These are phyloP conservation scores for Antheraea yamamai DNA, from an alignment of 2,888 invertebrate genomes.

Conservation along the genomic window DNA sequence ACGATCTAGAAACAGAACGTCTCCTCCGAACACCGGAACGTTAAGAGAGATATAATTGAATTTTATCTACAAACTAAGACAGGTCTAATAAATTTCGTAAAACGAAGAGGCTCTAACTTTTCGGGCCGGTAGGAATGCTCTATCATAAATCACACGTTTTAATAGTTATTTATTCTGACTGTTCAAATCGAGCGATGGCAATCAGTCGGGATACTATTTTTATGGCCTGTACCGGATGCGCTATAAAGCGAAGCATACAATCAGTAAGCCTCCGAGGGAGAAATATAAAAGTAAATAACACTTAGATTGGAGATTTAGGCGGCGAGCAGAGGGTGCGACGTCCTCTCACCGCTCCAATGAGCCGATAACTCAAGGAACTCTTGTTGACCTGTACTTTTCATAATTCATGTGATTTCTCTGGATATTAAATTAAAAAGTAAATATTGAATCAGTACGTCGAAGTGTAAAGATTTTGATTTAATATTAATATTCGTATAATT, in stretches of 20 bases:
- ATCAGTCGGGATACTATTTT: conserved; percentile 75
- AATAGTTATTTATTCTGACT: conserved; percentile 70
- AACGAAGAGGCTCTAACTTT: conserved; percentile 21
- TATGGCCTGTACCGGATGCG: conserved; percentile 74
- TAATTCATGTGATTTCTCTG: conserved; percentile 31
- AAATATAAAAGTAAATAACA: conserved; percentile 78
- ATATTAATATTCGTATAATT: background rate
- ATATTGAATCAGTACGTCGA: background rate
- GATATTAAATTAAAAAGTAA: conserved; percentile 21
- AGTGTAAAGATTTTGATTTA: background rate
- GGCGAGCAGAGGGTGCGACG: conserved; percentile 46
- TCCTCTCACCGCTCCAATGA: conserved; percentile 51
- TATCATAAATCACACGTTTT: conserved; percentile 65
- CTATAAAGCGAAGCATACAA: conserved; percentile 76
- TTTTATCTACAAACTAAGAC: conserved; percentile 21
- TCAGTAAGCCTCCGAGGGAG: conserved; percentile 69
- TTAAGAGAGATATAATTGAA: conserved; percentile 16
- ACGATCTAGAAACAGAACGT: background rate
- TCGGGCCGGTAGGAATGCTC: conserved; percentile 45
- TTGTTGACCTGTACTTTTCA: conserved; percentile 52
- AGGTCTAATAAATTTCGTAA: conserved; percentile 16
- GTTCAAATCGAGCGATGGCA: conserved; percentile 67
- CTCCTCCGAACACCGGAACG: background rate
- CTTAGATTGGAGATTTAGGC: conserved; percentile 71
- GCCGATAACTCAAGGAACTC: conserved; percentile 47